Evolutionary conservation across 2,888 invertebrate species (phyloP), one percentile per base, ranked within the genome.

Genomic region (Psylliodes chrysocephalus): DNA sequence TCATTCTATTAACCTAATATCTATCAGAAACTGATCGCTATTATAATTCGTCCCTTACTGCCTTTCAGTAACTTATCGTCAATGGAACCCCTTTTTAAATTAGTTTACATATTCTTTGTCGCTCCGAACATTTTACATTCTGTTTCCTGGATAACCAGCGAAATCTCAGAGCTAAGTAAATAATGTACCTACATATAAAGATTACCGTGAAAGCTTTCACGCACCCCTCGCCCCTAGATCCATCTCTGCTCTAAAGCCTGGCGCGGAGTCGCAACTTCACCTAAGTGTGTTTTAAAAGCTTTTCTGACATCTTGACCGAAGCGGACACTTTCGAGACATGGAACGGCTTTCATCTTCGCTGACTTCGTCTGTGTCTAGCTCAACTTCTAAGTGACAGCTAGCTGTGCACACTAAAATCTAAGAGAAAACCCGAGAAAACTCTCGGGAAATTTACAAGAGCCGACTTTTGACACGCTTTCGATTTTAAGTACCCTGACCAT

Each of bases 281-380:
- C 73, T 79, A 79, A 80, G 78, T 80, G 82, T 81, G 82, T 81
- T 83, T 82, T 83, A 83, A 83, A 83, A 83, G 83, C 83, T 82
- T 82, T 82, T 79, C 81, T 82, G 83, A 82, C 83, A 82, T 82
- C 83, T 83, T 83, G 83, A 83, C 82, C 83, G 81, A 82, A 79
- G 79, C 82, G 82, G 82, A 82, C 82, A 81, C 79, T 79, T 77
- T 74, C 79, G 46, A 80, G 81, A 83, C 83, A 83, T 76, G 83
- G 76, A 83, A 83, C 80, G 77, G 83, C 83, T 83, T 83, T 83
- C 82, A 82, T 80, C 80, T 78, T 75, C 73, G 71, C 72, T 64
- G 67, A 63, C 68, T 71, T 66, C 69, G 22, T 22, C n/a, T n/a
- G n/a, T n/a, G 71, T 74, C 75, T 69, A 70, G 68, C 63, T 70